Percentiles rank a stretch among this genome's conserved stretches.
Conservation (phyloP, 2,797 vertebrate species). For the Nyctalus aviator region DNA sequence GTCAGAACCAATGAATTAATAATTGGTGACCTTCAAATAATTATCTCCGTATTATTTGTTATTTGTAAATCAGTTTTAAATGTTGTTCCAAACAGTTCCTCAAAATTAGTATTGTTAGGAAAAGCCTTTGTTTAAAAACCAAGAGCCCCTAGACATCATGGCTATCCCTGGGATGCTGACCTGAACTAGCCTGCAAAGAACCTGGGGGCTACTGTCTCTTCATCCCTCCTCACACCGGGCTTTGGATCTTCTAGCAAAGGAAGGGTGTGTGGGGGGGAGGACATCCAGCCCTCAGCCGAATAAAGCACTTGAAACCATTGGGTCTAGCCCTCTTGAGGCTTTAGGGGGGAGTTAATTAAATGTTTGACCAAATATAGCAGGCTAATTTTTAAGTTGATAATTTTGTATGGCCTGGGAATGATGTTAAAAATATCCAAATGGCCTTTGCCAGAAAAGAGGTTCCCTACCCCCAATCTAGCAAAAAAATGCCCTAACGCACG, state of each 20-base stretch:
- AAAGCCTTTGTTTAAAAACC: neutral
- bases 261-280: no score
- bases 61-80: constrained; percentile 6
- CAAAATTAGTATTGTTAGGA: neutral
- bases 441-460: no score
- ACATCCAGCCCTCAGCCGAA: no score
- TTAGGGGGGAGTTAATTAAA: no score
- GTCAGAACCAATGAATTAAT: neutral
- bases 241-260: neutral
- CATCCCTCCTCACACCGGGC: neutral
- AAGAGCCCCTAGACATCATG: neutral
- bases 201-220: neutral
- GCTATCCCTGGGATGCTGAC: neutral
- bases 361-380: no score
- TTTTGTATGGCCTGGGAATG: no score
- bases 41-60: neutral
- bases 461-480: no score
- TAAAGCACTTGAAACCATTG: no score
- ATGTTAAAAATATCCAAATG: no score
- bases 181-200: neutral
- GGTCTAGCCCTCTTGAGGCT: no score
- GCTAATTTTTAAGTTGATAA: no score
- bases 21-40: neutral
- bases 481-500: neutral
- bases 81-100: neutral